Conservation (phyloP, 2,797 vertebrate genomes). For the Sarcophilus harrisii region DNA sequence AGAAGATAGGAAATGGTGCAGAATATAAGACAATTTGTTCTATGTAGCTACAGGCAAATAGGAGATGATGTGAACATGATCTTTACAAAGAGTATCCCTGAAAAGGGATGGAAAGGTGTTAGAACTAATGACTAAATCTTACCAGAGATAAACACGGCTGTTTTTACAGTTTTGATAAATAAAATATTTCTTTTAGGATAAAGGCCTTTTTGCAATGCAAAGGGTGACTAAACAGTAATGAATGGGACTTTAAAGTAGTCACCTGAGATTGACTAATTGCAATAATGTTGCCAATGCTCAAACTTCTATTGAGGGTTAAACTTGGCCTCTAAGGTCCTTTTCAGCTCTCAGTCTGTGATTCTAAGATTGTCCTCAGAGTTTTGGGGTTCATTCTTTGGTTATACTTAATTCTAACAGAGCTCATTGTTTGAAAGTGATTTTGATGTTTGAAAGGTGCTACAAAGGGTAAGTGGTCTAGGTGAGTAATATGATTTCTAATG, state of each 20-base stretch:
- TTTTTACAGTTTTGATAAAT: background rate
- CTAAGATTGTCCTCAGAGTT: background rate
- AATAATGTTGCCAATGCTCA: background rate
- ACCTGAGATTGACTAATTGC: background rate
- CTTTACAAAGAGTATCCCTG: background rate
- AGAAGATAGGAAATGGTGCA: background rate
- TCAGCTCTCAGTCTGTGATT: background rate
- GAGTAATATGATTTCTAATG: background rate
- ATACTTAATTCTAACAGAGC: background rate
- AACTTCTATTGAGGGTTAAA: background rate
- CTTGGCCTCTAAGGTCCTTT: background rate
- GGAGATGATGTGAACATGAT: background rate
- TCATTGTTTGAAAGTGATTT: background rate
- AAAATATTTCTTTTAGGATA: background rate
- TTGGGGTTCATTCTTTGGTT: background rate
- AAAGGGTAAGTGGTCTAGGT: background rate
- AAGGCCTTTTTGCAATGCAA: background rate
- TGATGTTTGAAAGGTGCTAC: background rate
- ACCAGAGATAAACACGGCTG: background rate
- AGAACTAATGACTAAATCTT: background rate
- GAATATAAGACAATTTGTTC: background rate
- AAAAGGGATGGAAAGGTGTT: background rate
- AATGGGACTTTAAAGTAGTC: background rate
- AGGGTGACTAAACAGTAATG: background rate
- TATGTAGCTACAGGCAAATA: background rate